Conservation (phyloP, 2,888 invertebrate genomes). For the Calameuta pallipes region DNA sequence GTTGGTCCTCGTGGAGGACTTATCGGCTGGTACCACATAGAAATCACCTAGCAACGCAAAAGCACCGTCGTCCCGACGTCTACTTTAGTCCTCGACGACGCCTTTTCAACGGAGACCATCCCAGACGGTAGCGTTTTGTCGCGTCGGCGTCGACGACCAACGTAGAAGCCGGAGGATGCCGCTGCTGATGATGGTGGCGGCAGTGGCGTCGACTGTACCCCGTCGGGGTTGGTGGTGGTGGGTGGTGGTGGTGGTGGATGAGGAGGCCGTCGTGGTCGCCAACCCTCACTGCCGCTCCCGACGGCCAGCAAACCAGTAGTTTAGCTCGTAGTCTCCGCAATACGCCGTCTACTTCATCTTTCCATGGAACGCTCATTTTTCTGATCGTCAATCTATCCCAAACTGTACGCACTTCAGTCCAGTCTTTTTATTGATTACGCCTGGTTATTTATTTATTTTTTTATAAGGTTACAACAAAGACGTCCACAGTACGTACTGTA, state of each 20-base stretch:
- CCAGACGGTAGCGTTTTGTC: not conserved
- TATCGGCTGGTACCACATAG: slow-evolving; percentile 8
- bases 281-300: slow-evolving; percentile 41
- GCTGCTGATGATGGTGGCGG: not conserved
- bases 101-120: not conserved
- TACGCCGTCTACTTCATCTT: slow-evolving; percentile 34
- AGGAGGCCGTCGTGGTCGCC: slow-evolving; percentile 25
- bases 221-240: slow-evolving; percentile 34
- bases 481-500: not conserved
- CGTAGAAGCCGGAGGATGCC: not conserved
- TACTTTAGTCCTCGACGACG: not conserved
- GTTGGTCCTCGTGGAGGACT: not conserved
- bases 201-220: slow-evolving; percentile 23
- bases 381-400: not conserved
- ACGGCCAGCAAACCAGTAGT: slow-evolving; percentile 45
- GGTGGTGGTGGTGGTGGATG: slow-evolving; percentile 40
- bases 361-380: slow-evolving; percentile 7
- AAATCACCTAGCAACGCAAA: slow-evolving; percentile 35
- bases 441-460: not conserved
- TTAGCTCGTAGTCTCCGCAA: slow-evolving; percentile 53
- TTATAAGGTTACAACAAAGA: not conserved
- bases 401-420: not conserved
- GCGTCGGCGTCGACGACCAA: slow-evolving; percentile 22
- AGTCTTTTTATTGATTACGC: not conserved
- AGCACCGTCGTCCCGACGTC: slow-evolving; percentile 8